These are phyloP conservation scores for Tipula lateralis DNA, from an alignment of 2,888 invertebrate species.

Conservation along the genomic window DNA sequence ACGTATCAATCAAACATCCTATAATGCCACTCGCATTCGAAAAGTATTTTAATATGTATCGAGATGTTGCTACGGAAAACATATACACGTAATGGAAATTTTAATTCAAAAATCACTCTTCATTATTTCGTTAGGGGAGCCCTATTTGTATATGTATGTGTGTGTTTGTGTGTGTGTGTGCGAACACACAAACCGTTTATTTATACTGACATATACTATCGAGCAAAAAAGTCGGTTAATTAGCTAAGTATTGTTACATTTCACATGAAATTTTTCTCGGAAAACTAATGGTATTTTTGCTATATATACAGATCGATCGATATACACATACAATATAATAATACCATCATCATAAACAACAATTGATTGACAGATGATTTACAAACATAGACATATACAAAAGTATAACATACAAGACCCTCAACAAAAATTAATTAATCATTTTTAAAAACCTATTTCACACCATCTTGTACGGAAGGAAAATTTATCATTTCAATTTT, in stretches of 20 bases:
- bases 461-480: neutral
- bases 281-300: neutral
- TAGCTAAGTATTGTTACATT: neutral
- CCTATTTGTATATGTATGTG: neutral
- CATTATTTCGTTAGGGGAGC: neutral
- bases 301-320: neutral
- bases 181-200: too few species aligned
- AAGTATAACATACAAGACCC: neutral
- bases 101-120: neutral
- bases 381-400: neutral
- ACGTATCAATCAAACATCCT: neutral
- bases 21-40: neutral
- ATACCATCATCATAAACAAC: neutral
- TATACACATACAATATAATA: too few species aligned
- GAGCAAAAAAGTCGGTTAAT: neutral
- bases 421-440: neutral
- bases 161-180: neutral
- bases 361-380: neutral
- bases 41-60: neutral
- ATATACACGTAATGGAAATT: neutral
- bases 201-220: neutral
- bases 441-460: neutral
- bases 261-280: neutral
- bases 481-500: neutral
- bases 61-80: neutral